These are phyloP conservation scores for Drosophila diplacantha DNA, from an alignment of 2,888 invertebrate species.

Conservation along the genomic window DNA sequence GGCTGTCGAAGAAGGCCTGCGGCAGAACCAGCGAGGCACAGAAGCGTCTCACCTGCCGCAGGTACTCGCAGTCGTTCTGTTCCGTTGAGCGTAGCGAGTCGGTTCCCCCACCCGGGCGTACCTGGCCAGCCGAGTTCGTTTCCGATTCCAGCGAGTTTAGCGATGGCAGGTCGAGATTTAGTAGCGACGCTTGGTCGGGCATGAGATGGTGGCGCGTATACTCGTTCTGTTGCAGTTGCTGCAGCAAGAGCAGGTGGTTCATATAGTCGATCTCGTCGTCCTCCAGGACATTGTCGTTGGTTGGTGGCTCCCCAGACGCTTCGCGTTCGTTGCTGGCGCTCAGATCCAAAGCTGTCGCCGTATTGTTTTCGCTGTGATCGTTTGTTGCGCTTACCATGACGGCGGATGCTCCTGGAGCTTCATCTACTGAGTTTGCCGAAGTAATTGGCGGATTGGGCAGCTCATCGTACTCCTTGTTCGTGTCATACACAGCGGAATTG, in stretches of 20 bases:
- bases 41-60: slow-evolving; percentile 76
- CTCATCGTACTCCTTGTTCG: slow-evolving; percentile 72
- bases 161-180: slow-evolving; percentile 60
- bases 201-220: slow-evolving; percentile 66
- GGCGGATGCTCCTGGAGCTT: slow-evolving; percentile 1
- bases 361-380: slow-evolving; percentile 51
- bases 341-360: slow-evolving; percentile 39
- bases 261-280: slow-evolving; percentile 65
- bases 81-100: slow-evolving; percentile 74
- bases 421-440: slow-evolving; percentile 20
- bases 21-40: slow-evolving; percentile 76
- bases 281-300: slow-evolving; percentile 54
- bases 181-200: slow-evolving; percentile 56
- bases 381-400: not conserved
- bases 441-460: slow-evolving; percentile 39
- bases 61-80: slow-evolving; percentile 77
- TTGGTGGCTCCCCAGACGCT: slow-evolving; percentile 43
- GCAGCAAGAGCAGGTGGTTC: slow-evolving; percentile 63
- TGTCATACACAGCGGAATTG: slow-evolving; percentile 59
- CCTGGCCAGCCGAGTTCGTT: slow-evolving; percentile 57
- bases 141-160: slow-evolving; percentile 58
- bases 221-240: slow-evolving; percentile 72
- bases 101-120: slow-evolving; percentile 48
- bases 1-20: slow-evolving; percentile 75
- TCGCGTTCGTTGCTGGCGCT: slow-evolving; percentile 40